Evolutionary conservation across 2,113 vertebrate species (phyloP).

Genomic region (Gobius niger): DNA sequence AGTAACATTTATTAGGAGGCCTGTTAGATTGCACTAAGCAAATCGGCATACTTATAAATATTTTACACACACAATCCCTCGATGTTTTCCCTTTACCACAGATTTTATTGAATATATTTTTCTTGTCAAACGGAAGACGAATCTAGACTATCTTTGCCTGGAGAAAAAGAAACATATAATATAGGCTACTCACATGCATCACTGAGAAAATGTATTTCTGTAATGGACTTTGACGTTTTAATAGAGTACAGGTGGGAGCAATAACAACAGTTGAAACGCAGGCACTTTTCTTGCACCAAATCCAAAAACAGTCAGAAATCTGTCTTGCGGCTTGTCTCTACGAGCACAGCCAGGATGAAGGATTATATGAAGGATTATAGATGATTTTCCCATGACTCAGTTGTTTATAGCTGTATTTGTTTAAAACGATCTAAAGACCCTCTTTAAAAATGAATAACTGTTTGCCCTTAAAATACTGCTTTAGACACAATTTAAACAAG

Average conservation of each 20-base stretch:
- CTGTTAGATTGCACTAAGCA: conserved; percentile 2
- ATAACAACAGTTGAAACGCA: background rate
- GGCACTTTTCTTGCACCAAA: background rate
- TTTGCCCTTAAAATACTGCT: too few relatives aligned
- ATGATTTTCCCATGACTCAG: background rate
- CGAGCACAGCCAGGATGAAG: background rate
- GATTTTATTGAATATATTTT: background rate
- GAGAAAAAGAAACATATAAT: too few relatives aligned
- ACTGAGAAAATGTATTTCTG: too few relatives aligned
- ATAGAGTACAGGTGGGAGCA: background rate
- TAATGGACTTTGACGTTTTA: too few relatives aligned
- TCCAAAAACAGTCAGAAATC: background rate
- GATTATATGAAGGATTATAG: background rate
- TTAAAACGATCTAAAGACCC: background rate
- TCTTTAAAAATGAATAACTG: too few relatives aligned
- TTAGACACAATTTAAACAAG: too few relatives aligned
- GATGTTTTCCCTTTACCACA: background rate
- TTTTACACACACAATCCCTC: background rate
- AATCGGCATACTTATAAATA: background rate
- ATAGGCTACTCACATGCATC: too few relatives aligned
- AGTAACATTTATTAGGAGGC: background rate
- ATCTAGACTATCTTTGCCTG: too few relatives aligned
- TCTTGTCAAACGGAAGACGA: background rate
- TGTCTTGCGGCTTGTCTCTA: background rate
- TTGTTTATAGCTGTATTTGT: background rate